Conservation (phyloP, 2,113 vertebrate species). For the Thermophis baileyi region DNA sequence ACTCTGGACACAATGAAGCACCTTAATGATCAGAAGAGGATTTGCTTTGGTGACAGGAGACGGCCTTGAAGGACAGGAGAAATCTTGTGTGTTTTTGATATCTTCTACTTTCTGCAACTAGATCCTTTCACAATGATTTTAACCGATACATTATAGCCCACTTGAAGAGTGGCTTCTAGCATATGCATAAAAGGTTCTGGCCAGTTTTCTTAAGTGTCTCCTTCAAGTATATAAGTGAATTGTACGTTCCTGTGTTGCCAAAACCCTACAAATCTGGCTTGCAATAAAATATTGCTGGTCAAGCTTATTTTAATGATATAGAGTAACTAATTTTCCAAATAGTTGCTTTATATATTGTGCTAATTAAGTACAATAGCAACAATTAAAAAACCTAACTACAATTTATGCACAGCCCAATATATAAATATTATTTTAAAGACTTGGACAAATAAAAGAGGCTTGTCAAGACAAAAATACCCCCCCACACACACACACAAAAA, state of each 20-base stretch:
- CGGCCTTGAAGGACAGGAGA: neutral
- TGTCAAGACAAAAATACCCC: neutral
- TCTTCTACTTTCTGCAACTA: neutral
- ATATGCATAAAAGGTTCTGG: neutral
- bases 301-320: neutral
- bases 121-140: neutral
- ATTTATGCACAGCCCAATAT: neutral
- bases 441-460: neutral
- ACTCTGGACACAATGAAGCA: slow-evolving; percentile 20
- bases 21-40: slow-evolving; percentile 13
- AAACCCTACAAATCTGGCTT: neutral
- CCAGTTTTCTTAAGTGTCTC: neutral
- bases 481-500: neutral
- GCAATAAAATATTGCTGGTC: neutral
- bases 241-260: neutral
- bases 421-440: neutral
- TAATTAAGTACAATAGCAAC: neutral
- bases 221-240: neutral
- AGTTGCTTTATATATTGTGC: neutral
- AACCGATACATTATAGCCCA: neutral
- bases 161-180: neutral
- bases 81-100: neutral
- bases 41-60: slow-evolving; percentile 3
- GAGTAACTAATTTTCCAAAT: neutral
- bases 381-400: neutral